These are phyloP conservation scores for Garrulus glandarius DNA, from an alignment of 2,797 vertebrate genomes.

Conservation along the genomic window DNA sequence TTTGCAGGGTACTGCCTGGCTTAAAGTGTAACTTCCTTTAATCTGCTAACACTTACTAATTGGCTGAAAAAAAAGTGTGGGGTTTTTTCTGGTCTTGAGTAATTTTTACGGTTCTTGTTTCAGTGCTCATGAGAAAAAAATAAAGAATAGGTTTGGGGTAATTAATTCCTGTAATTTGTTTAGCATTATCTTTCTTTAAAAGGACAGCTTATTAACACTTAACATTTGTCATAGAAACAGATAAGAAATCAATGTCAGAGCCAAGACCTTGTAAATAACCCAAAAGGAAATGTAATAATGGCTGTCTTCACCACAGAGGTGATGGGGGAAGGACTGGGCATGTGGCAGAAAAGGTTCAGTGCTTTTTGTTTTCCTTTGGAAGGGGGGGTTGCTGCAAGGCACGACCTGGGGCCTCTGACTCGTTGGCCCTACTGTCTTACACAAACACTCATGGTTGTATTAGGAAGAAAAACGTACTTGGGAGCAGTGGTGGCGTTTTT, in stretches of 20 bases:
- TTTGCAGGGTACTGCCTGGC: not conserved
- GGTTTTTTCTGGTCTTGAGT: not conserved
- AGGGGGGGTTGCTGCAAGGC: not conserved
- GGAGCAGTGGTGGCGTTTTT: not conserved
- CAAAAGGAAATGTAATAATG: conserved; percentile 43
- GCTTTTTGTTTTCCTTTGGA: conserved; percentile 52
- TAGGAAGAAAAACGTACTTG: not conserved
- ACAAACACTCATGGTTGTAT: not conserved
- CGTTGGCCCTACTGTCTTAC: not conserved
- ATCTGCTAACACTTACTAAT: not conserved
- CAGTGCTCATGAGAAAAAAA: not conserved
- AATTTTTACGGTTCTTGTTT: not conserved
- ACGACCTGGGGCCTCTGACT: not conserved
- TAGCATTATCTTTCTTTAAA: conserved; percentile 11
- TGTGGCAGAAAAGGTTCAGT: conserved; percentile 39
- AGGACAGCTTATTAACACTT: conserved; percentile 25
- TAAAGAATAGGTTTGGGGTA: not conserved
- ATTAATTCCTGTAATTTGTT: conserved; percentile 23
- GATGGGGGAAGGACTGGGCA: not conserved
- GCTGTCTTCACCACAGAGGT: conserved; percentile 30
- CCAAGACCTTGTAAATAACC: conserved; percentile 61
- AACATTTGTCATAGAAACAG: conserved; percentile 28
- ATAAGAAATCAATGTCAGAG: conserved; percentile 65
- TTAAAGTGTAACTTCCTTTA: not conserved
- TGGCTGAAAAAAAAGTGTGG: not conserved